A percentile compares a stretch with the other conserved stretches of the same genome.
These are phyloP conservation scores for Hemicrepidius hirtus DNA, from an alignment of 2,888 invertebrate genomes.

Conservation along the genomic window DNA sequence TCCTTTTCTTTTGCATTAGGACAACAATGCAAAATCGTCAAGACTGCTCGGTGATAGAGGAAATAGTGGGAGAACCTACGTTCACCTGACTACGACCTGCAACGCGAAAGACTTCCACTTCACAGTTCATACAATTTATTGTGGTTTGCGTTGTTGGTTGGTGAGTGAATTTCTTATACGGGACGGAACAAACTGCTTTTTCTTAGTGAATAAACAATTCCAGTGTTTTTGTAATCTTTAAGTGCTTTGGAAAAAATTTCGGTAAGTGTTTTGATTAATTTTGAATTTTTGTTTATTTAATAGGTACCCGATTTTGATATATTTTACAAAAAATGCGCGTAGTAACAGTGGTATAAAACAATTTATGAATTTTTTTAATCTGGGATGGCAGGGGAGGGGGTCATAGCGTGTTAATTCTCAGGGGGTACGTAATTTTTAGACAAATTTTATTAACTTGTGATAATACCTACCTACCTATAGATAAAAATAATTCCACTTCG, in stretches of 20 bases:
- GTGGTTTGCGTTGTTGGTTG: constrained; percentile 37
- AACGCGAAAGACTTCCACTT: constrained; percentile 45
- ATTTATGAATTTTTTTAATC: no score
- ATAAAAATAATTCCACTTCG: no score
- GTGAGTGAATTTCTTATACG: constrained; percentile 29
- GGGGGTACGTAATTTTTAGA: no score
- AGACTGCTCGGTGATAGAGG: constrained; percentile 36
- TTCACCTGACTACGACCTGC: constrained; percentile 55
- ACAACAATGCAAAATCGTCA: constrained; percentile 9
- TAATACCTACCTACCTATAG: no score
- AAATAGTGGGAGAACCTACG: constrained; percentile 53
- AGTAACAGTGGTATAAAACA: no score
- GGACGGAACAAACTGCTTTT: constrained; percentile 1
- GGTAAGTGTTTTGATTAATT: neutral
- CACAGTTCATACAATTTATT: constrained; percentile 32
- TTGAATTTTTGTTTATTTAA: no score
- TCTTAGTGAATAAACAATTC: neutral
- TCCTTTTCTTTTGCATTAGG: neutral
- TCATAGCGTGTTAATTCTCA: no score
- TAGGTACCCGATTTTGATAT: no score
- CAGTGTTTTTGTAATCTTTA: neutral
- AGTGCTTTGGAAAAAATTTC: neutral
- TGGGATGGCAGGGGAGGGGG: no score
- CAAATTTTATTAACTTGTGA: no score
- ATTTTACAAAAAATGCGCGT: no score